Base-by-base conservation (phyloP, 1,140 invertebrate genomes). In the Drosophila littoralis region DNA sequence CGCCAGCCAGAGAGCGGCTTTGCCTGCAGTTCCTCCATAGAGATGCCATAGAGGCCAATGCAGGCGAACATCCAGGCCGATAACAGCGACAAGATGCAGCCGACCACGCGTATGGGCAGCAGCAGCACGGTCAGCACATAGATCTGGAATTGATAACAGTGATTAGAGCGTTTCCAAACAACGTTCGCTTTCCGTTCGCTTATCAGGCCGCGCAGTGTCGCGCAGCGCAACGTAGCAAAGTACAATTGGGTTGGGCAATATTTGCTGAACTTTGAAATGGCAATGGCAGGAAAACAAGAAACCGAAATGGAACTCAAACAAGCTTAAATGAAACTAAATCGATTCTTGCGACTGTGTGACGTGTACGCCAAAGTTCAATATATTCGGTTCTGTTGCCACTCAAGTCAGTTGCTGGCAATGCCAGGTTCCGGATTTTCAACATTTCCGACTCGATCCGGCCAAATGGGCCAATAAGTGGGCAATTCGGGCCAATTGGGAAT, bases 1-100 rank as follows among this genome's bases (percentile, higher is more conserved):
- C 97, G 95, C 97, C 97, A 97, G 71, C 96, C 96, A 7, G 94
- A 94, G 61, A 97, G 93, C 7, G 97, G 97, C 75, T 94, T 94
- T 38, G 93, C 93, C 65, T 95, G 93, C 6, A 97, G 92, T 76
- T 97, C 96, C 57, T 97, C 95, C 82, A 97, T 95, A 17, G 95
- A 95, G 5, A 97, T 83, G 3, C 96, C 96, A 78, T 95, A 95
- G 3, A 97, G 94, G 33, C 97, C 97, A 36, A 97, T 93, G 79
- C 94, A 96, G 7, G 96, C 96, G 7, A 97, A 93, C 71, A 96
- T 93, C 96, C 96, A 97, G 0, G 96, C 97, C 12, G 96, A 94
- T 60, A 97, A 94, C 45, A 97, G 94, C 52, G 96, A 94, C 17
- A 95, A 93, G 59, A 95, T 95, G 58, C 97, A 97, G 32, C 96